These are phyloP conservation scores for Oscheius sp. DNA, from an alignment of 1,140 invertebrate species.

Conservation along the genomic window DNA sequence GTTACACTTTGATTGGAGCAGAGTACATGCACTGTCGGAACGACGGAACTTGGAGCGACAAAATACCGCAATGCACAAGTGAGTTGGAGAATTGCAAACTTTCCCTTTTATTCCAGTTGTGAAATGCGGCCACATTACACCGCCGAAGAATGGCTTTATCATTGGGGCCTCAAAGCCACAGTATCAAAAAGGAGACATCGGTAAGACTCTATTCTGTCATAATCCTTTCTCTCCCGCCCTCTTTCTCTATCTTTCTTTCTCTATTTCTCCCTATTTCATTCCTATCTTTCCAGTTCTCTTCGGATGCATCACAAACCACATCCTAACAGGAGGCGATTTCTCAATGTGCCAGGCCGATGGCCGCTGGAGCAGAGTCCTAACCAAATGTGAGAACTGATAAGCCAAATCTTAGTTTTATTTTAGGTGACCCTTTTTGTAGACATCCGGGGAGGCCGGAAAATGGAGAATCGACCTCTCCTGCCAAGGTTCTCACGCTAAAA, in stretches of 20 bases:
- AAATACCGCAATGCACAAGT: slow-evolving; percentile 24
- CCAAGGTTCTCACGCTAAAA: slow-evolving; percentile 74
- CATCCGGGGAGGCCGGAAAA: slow-evolving; percentile 25
- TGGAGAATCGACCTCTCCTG: slow-evolving; percentile 70
- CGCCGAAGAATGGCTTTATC: slow-evolving; percentile 33
- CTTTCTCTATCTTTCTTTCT: too few relatives aligned
- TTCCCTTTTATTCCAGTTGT: slow-evolving; percentile 14
- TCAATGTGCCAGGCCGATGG: slow-evolving; percentile 75
- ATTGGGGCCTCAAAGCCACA: slow-evolving; percentile 21
- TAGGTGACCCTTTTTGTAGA: slow-evolving; percentile 29
- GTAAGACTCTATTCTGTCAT: too few relatives aligned
- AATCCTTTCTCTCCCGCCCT: too few relatives aligned
- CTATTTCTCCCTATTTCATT: too few relatives aligned
- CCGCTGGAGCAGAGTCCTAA: slow-evolving; percentile 68
- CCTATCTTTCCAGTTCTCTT: too few relatives aligned
- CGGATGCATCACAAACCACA: slow-evolving; percentile 75
- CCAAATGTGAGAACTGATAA: slow-evolving; percentile 63
- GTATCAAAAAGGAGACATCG: slow-evolving; percentile 68
- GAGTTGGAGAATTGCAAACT: not conserved
- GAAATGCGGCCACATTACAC: slow-evolving; percentile 11
- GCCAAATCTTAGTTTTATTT: not conserved
- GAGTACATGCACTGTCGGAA: slow-evolving; percentile 32
- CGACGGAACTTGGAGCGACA: slow-evolving; percentile 38
- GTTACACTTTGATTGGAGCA: slow-evolving; percentile 38
- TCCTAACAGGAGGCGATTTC: slow-evolving; percentile 72